Conservation (phyloP, 1,140 invertebrate genomes). For the Brachionus sp. region DNA sequence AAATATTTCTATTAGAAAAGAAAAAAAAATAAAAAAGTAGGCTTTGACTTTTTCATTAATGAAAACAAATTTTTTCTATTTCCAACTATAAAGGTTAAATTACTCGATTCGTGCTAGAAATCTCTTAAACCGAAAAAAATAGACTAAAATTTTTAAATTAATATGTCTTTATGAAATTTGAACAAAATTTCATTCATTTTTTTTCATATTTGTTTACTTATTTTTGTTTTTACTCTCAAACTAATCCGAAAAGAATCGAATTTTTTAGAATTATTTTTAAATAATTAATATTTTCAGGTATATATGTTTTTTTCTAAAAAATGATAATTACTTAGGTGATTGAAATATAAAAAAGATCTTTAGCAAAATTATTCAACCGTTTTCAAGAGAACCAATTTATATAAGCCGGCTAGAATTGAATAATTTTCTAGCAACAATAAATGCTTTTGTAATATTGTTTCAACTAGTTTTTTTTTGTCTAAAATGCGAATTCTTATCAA, state of each 20-base stretch:
- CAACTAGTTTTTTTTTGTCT: not conserved
- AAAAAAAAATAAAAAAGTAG: not conserved
- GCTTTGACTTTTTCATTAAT: conserved; percentile 30
- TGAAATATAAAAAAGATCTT: not conserved
- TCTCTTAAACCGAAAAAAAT: not conserved
- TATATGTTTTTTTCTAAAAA: not conserved
- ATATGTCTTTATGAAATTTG: not conserved
- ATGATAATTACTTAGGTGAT: not conserved
- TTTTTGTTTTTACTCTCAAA: not conserved
- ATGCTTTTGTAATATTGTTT: not conserved
- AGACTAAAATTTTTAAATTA: not conserved
- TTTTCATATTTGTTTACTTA: not conserved
- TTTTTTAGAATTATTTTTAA: not conserved
- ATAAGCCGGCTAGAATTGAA: not conserved
- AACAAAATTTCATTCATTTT: not conserved
- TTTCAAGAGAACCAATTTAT: not conserved
- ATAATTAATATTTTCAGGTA: not conserved
- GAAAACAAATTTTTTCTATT: not conserved
- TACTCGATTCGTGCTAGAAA: not conserved
- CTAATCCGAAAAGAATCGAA: not conserved
- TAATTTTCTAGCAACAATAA: not conserved
- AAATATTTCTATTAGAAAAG: not conserved
- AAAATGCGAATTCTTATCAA: conserved; percentile 8
- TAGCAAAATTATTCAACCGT: not conserved
- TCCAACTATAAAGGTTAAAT: conserved; percentile 26